Evolutionary conservation across 2,797 vertebrate genomes (phyloP).

Genomic region (Malacoctenus gilli): DNA sequence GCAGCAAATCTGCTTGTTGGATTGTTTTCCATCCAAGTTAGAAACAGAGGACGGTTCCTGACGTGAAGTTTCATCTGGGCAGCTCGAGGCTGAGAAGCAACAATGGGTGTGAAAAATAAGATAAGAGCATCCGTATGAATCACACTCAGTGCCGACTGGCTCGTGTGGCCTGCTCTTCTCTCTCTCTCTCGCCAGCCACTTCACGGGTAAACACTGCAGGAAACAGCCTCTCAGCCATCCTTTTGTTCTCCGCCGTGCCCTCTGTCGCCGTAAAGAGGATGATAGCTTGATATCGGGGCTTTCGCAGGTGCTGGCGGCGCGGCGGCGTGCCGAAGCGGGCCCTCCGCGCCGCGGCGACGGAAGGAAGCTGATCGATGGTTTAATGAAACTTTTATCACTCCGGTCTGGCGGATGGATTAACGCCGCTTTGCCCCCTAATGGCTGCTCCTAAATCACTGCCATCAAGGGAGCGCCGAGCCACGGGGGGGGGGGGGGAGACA

Average conservation of each 20-base stretch:
- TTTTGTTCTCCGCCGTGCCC: background rate
- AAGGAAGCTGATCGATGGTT: conserved; percentile 57
- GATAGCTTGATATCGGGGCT: background rate
- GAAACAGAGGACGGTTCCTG: too few relatives aligned
- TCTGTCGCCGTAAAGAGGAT: background rate
- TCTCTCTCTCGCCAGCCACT: background rate
- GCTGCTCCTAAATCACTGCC: conserved; percentile 63
- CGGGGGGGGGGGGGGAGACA: too few relatives aligned
- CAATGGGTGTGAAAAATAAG: too few relatives aligned
- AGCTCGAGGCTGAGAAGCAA: too few relatives aligned
- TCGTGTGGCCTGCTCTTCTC: background rate
- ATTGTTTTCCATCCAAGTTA: too few relatives aligned
- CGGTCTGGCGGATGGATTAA: conserved; percentile 58
- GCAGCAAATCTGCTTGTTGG: too few relatives aligned
- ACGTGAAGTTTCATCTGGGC: too few relatives aligned
- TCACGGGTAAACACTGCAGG: background rate
- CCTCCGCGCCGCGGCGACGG: conserved; percentile 4
- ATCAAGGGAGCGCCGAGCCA: conserved; percentile 26
- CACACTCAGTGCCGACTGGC: too few relatives aligned
- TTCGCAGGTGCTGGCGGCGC: conserved; percentile 16
- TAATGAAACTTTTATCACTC: conserved; percentile 71
- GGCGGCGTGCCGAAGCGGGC: background rate
- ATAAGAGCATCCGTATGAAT: too few relatives aligned
- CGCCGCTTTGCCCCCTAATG: conserved; percentile 59
- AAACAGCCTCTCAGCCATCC: background rate